These are phyloP conservation scores for Elegia similella DNA, from an alignment of 2,888 invertebrate species.

Conservation along the genomic window DNA sequence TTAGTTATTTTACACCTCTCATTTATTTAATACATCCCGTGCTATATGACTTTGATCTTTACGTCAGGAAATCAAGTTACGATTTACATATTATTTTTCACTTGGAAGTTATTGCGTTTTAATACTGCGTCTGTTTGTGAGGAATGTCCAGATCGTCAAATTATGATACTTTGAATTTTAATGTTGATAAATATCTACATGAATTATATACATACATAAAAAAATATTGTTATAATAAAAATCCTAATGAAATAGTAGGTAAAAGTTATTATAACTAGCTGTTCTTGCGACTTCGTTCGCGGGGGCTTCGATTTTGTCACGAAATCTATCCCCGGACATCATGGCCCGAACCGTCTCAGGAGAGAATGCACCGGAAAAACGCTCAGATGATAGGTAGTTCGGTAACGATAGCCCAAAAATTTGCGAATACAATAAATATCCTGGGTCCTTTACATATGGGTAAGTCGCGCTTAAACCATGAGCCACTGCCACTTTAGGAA, in stretches of 20 bases:
- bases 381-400: too few relatives aligned
- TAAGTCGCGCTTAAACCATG: too few relatives aligned
- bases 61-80: not conserved
- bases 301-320: too few relatives aligned
- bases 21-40: slow-evolving; percentile 4
- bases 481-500: too few relatives aligned
- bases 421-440: too few relatives aligned
- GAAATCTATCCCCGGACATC: too few relatives aligned
- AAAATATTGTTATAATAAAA: not conserved
- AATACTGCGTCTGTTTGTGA: not conserved
- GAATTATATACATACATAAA: not conserved
- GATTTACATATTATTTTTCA: not conserved
- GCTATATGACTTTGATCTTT: slow-evolving; percentile 3
- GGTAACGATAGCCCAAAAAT: too few relatives aligned
- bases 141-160: slow-evolving; percentile 4
- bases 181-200: not conserved
- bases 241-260: not conserved
- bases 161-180: not conserved
- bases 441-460: too few relatives aligned
- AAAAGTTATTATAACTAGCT: too few relatives aligned
- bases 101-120: slow-evolving; percentile 2
- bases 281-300: too few relatives aligned
- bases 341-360: too few relatives aligned
- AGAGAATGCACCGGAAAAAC: too few relatives aligned
- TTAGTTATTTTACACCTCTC: slow-evolving; percentile 15